phyloP scores from a whole-genome alignment of 2,888 invertebrate genomes.

The Tupiocoris notatus region DNA sequence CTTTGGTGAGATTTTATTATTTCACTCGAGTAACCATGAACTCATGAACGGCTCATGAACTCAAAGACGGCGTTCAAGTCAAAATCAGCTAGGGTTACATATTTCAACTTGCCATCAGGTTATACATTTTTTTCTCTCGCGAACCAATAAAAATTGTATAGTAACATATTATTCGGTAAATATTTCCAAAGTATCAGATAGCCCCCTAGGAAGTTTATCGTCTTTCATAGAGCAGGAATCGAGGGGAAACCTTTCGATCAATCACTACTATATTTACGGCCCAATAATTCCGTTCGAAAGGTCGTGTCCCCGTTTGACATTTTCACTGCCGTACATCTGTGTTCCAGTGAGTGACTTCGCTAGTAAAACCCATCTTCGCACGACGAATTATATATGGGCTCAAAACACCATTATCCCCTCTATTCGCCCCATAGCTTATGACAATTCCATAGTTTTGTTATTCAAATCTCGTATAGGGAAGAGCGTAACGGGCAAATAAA shows the following conservation, averaged over 20 bases:
- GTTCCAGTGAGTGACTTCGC: slow-evolving; percentile 40
- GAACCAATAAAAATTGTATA: too few species aligned
- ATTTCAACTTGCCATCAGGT: too few species aligned
- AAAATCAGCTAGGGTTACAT: too few species aligned
- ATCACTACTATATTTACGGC: background rate
- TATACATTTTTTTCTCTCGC: too few species aligned
- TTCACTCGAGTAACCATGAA: too few species aligned
- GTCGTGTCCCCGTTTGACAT: slow-evolving; percentile 32
- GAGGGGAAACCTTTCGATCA: background rate
- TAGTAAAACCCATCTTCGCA: slow-evolving; percentile 7
- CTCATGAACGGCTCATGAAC: too few species aligned
- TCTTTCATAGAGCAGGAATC: too few species aligned
- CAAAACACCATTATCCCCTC: slow-evolving; percentile 34
- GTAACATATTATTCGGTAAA: too few species aligned
- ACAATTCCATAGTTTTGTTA: slow-evolving; percentile 27
- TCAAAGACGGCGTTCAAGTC: too few species aligned
- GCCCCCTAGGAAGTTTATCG: too few species aligned
- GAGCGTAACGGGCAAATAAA: slow-evolving; percentile 26
- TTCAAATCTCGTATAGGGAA: slow-evolving; percentile 26
- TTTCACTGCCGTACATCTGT: slow-evolving; percentile 35
- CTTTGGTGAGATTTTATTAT: too few species aligned
- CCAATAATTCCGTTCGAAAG: background rate
- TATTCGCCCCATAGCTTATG: background rate
- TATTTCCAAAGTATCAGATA: too few species aligned
- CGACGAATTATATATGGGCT: slow-evolving; percentile 28